Conservation (phyloP, 2,113 vertebrate species). For the Anoura caudifer region DNA sequence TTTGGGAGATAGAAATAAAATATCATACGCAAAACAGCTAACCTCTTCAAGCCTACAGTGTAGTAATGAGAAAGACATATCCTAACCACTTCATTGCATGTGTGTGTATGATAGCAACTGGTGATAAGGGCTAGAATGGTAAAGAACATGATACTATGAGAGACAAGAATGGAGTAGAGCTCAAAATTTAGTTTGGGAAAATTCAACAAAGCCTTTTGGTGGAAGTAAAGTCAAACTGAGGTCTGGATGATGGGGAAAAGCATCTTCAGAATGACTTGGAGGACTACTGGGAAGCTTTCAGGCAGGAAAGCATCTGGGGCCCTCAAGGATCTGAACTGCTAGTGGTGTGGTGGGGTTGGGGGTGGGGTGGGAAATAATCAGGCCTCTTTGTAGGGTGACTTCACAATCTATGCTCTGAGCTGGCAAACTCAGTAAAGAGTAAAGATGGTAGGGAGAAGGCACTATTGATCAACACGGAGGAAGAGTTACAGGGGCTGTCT, state of each 20-base stretch:
- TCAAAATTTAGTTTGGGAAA: not conserved
- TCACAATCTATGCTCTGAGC: not conserved
- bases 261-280: not conserved
- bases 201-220: not conserved
- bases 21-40: not conserved
- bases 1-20: not conserved
- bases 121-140: not conserved
- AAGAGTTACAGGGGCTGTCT: not conserved
- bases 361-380: not conserved
- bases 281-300: not conserved
- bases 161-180: not conserved
- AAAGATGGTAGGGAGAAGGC: accelerated
- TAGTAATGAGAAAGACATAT: not conserved
- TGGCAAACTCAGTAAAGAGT: not conserved
- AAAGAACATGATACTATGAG: not conserved
- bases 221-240: not conserved
- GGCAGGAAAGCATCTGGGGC: not conserved
- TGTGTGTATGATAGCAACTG: not conserved
- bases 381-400: not conserved
- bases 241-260: not conserved
- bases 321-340: not conserved
- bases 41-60: not conserved
- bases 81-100: not conserved
- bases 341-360: no score
- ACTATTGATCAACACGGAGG: not conserved